Evolutionary conservation across 2,797 vertebrate species (phyloP).

Genomic region (Erpetoichthys calabaricus): DNA sequence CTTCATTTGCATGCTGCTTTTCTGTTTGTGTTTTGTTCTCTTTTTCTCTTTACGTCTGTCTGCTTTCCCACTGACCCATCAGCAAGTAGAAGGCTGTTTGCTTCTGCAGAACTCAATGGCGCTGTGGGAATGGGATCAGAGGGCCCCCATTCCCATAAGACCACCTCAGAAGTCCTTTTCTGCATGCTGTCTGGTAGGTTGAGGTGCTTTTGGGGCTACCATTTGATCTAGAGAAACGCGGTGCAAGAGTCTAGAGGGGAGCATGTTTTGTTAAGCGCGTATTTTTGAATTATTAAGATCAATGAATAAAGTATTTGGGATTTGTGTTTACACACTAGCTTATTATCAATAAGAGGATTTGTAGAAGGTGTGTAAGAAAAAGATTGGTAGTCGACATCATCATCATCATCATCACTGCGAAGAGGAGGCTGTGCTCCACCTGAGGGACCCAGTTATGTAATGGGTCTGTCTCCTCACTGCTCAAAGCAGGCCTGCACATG

Average conservation of each 20-base stretch:
- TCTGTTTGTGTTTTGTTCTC: slow-evolving; percentile 10
- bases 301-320: no score
- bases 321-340: no score
- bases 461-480: no score
- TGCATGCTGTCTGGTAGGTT: slow-evolving; percentile 85
- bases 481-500: no score
- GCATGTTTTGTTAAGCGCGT: no score
- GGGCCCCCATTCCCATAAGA: slow-evolving; percentile 59
- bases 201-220: slow-evolving; percentile 26
- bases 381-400: no score
- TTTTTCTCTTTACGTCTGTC: slow-evolving; percentile 8
- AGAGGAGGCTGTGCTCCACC: no score
- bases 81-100: slow-evolving; percentile 67
- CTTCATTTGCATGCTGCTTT: slow-evolving; percentile 33
- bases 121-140: slow-evolving; percentile 88
- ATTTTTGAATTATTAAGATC: no score
- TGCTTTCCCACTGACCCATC: slow-evolving; percentile 31
- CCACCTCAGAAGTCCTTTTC: slow-evolving; percentile 89
- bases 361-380: no score
- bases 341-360: no score
- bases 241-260: not conserved
- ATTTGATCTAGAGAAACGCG: slow-evolving; percentile 8
- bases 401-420: no score
- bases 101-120: slow-evolving; percentile 78
- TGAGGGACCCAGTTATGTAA: no score